Evolutionary conservation across 2,113 vertebrate genomes (phyloP), one percentile per base, ranked within the genome.

Genomic region (Acanthisitta chloris): DNA sequence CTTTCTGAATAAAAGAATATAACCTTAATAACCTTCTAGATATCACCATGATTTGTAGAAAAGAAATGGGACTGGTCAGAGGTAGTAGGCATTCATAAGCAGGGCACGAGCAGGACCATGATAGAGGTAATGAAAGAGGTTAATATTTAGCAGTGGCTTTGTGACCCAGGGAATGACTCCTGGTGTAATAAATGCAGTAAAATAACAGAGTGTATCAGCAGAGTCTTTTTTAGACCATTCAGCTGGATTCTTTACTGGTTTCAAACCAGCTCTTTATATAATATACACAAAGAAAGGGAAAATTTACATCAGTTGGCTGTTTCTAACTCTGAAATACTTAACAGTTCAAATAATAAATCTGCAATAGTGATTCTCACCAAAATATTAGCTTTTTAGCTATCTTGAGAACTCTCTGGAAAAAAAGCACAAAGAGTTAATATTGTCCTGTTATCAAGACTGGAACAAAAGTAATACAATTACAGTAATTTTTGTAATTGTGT

Each of bases 1-100:
- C 86, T 94, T 94, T 78, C 51, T 91, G 81, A 97, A 86, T 92
- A 91, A 80, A 93, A 81, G 36, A 78, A 88, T 73, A 54, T 92
- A 91, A 79, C 76, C 83, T 88, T 66, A 91, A 95, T 88, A 92
- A 59, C 77, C 82, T 81, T 65, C 40, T 57, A 57, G 79, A 71
- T 92, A 84, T 71, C 76, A 90, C 38, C n/a, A 48, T 40, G 70
- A 87, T 86, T 78, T 85, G 69, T 24, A 80, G 49, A 72, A 86
- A 94, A 92, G 69, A 92, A 87, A 83, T 71, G 49, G 8, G 28
- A 70, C 73, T 59, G 52, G 61, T 80, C 88, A 89, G 73, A 93
- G 20, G 71, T 88, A 92, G 90, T 31, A 16, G 72, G 64, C 38
- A 73, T 36, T 65, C 40, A 74, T 71, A 77, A 93, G 83, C 59